phyloP scores from a whole-genome alignment of 2,113 vertebrate species.

The Chaenocephalus aceratus region DNA sequence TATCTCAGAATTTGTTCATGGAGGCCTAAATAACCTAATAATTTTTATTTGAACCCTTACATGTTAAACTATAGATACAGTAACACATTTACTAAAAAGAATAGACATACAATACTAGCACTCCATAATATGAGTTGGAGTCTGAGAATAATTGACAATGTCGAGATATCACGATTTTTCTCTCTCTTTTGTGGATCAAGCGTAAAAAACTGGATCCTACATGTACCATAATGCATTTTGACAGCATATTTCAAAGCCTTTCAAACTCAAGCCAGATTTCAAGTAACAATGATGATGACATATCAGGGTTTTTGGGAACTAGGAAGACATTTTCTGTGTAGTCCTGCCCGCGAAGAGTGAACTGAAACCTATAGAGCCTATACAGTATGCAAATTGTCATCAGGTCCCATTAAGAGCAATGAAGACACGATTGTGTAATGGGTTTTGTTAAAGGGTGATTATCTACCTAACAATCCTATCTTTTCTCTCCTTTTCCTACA shows the following conservation, averaged over 20 bases:
- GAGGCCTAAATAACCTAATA: neutral
- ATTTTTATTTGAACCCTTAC: neutral
- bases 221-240: neutral
- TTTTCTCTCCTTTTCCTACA: slow-evolving; percentile 70
- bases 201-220: neutral
- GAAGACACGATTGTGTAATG: neutral
- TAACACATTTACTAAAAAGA: neutral
- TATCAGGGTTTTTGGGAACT: too few species aligned
- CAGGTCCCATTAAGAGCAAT: neutral
- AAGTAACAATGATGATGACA: too few species aligned
- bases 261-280: neutral
- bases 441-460: neutral
- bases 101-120: neutral
- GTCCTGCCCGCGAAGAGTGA: neutral
- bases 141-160: neutral
- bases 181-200: neutral
- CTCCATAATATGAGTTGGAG: neutral
- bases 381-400: neutral
- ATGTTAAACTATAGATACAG: neutral
- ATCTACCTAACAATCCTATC: slow-evolving; percentile 2
- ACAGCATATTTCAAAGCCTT: neutral
- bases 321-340: too few species aligned
- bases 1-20: neutral
- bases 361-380: too few species aligned
- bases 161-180: neutral